Evolutionary conservation across 2,888 invertebrate species (phyloP), one percentile per base, ranked within the genome.

Genomic region (Apodemia zela): DNA sequence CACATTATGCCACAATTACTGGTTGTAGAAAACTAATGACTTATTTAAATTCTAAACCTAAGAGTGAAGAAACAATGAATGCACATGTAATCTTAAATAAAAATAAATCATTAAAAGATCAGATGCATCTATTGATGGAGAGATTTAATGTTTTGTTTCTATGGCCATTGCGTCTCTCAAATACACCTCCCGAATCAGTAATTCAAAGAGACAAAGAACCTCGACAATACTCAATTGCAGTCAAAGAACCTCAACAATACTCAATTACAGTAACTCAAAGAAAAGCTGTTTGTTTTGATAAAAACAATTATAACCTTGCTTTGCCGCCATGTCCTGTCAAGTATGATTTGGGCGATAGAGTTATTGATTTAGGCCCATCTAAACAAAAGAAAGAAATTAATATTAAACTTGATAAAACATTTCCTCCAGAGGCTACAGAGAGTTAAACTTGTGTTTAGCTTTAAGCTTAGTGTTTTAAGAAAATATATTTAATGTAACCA

Each of bases 131-230:
- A 8, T 72, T 85, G 38, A 72, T 81, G 68, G 82, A 84, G 63
- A 73, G 87, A 11, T 82, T 85, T 65, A 78, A 81, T 67, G 61
- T 68, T 42, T 69, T 88, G 57, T 87, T 87, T 63, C 65, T 84
- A 42, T 87, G 85, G 85, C 85, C 88, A 15, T 73, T 87, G 77
- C 66, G 87, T 42, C 73, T 87, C n/a, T 84, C 88, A 10, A 71
- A 69, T 69, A 59, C 66, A n/a, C 25, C 67, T 8, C 69, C 72
- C 3, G 59, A 66, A 25, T 7, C 1, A 29, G 49, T 47, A 49
- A 33, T 58, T 45, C 42, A n/a, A 58, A 57, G n/a, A 57, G 29
- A 25, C 5, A 3, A 29, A 57, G 57, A 57, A 57, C 15, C 29
- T n/a, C 21, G 15, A 13, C 25, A 15, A 57, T n/a, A 57, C 29